Conservation (phyloP, 2,797 vertebrate species). For the Acropternis orthonyx region DNA sequence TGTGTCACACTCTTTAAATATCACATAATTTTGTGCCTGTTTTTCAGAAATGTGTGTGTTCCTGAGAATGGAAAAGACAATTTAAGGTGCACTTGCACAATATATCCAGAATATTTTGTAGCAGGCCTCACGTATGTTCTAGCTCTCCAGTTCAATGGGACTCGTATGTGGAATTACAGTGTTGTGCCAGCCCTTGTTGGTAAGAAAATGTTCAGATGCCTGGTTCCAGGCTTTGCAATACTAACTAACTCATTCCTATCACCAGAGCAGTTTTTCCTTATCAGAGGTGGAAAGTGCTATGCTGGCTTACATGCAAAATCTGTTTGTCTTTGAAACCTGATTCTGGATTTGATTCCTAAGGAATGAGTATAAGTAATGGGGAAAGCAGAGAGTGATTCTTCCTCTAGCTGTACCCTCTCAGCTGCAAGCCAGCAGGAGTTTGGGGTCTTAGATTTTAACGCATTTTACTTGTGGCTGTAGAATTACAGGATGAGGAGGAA, state of each 20-base stretch:
- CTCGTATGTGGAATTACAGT: not conserved
- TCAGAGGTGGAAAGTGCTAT: not conserved
- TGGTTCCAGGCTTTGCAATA: not conserved
- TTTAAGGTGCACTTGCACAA: slow-evolving; percentile 28
- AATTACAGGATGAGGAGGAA: not conserved
- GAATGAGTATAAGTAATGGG: not conserved
- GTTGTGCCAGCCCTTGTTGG: slow-evolving; percentile 12
- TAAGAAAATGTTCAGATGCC: slow-evolving; percentile 29
- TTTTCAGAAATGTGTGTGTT: slow-evolving; percentile 35
- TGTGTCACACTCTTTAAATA: not conserved
- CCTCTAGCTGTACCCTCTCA: not conserved
- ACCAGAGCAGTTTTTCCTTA: not conserved
- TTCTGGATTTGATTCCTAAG: not conserved
- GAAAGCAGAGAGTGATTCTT: not conserved
- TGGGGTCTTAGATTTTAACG: not conserved
- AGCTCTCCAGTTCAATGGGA: not conserved
- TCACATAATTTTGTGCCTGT: not conserved
- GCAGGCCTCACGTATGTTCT: not conserved
- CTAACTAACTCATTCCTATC: not conserved
- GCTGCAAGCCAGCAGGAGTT: not conserved
- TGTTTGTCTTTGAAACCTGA: not conserved
- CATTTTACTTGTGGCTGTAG: not conserved
- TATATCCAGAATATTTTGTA: not conserved
- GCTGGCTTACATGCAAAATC: not conserved
- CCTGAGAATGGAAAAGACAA: not conserved